Base-by-base conservation (phyloP, 2,113 vertebrate genomes). In the Hippolais icterina region DNA sequence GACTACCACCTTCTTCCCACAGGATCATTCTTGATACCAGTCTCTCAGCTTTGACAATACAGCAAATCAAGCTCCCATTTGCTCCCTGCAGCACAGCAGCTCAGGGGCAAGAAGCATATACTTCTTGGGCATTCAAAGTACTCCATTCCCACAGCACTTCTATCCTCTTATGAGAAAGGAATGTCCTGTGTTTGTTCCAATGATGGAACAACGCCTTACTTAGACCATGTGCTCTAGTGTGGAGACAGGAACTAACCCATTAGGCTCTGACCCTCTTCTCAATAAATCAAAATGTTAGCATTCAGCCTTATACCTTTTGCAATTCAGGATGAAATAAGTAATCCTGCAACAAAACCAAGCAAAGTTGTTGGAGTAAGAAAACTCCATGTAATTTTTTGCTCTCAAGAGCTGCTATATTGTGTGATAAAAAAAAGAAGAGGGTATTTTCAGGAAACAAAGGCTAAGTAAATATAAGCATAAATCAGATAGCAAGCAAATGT, bases 381-480 rank as follows among this genome's bases (percentile, higher is more conserved):
- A 87, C 9, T n/a, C 25, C 1, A 1, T 37, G 17, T 19, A 29
- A 31, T 35, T 66, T 78, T 86, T 88, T 60, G 17, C 29, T 87
- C n/a, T 83, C 59, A 64, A 75, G 75, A 75, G 28, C 61, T 63
- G 42, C 41, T 54, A 7, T 19, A 37, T 57, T 70, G 16, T 42
- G 19, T 59, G 39, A 59, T 42, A 63, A 41, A 19, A 28, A 19
- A 60, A 75, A 76, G 28, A 71, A 72, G 24, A 76, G 8, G 17
- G 4, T 20, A 87, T 65, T 69, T 92, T 86, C 60, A 82, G 80
- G 37, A 89, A 93, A 89, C 4, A 90, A 84, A 92, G 37, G 13
- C 50, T 76, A 59, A 77, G 46, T 39, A 77, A 83, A 94, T 88
- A 41, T 37, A 86, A 93, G n/a, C 68, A 52, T 44, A 92, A 93